Evolutionary conservation across 2,797 vertebrate genomes (phyloP).

Genomic region (Hirundo rustica): DNA sequence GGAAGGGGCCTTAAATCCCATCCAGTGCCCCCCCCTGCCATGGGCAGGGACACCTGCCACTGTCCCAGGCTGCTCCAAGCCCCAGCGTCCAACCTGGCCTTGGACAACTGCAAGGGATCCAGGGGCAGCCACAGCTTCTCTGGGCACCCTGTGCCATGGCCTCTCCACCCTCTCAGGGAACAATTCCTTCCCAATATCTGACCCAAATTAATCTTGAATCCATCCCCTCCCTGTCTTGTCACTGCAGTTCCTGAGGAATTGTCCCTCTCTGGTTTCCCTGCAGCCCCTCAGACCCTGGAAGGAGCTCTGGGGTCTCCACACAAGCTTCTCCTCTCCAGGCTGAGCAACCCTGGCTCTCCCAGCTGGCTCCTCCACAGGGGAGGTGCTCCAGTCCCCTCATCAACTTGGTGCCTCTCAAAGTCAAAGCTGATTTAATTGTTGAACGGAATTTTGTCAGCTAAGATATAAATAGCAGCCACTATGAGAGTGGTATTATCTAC

Average conservation of each 20-base stretch:
- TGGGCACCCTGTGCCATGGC: not conserved
- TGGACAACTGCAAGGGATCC: not conserved
- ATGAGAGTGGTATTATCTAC: not conserved
- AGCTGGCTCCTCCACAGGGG: not conserved
- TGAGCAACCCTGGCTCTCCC: not conserved
- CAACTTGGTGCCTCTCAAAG: not conserved
- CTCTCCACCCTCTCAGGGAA: not conserved
- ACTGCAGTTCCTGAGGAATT: not conserved
- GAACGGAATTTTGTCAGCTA: not conserved
- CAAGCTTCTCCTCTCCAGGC: not conserved
- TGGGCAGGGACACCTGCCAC: not conserved
- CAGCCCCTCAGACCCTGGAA: not conserved
- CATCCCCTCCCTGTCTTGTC: not conserved
- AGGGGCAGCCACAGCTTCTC: not conserved
- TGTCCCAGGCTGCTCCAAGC: not conserved
- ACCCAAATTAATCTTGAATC: not conserved
- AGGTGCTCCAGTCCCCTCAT: not conserved
- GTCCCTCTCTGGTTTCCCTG: not conserved
- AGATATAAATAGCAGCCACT: not conserved
- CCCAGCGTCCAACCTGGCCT: not conserved
- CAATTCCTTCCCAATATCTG: not conserved
- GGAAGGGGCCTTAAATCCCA: not conserved
- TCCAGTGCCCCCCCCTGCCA: fast-evolving
- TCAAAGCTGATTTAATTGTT: not conserved
- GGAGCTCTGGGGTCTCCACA: not conserved